A percentile compares a stretch with the other conserved stretches of the same genome.
These are phyloP conservation scores for Chaetogeoica ovagalla DNA, from an alignment of 2,888 invertebrate genomes.

Conservation along the genomic window DNA sequence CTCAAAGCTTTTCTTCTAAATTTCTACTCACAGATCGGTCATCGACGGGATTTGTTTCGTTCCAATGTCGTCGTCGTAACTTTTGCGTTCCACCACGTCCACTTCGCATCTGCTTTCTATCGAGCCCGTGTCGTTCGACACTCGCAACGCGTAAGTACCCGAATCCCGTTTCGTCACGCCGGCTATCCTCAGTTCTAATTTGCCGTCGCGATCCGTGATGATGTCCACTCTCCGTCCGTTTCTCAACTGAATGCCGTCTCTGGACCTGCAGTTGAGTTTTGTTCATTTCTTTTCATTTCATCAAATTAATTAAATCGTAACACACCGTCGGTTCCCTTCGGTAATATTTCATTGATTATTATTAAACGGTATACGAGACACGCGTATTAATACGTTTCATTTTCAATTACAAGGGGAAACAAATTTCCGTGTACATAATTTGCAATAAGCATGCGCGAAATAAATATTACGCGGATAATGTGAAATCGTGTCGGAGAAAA, in stretches of 20 bases:
- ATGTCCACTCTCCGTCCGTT: slow-evolving; percentile 75
- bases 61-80: not conserved
- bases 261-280: slow-evolving; percentile 60
- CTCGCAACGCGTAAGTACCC: slow-evolving; percentile 80
- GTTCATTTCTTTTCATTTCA: too few relatives aligned
- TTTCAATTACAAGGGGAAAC: too few relatives aligned
- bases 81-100: slow-evolving; percentile 61
- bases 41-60: slow-evolving; percentile 15
- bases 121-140: slow-evolving; percentile 75
- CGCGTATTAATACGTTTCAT: too few relatives aligned
- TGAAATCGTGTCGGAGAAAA: too few relatives aligned
- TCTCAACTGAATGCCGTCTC: slow-evolving; percentile 66
- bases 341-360: too few relatives aligned
- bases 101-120: slow-evolving; percentile 64
- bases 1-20: too few relatives aligned
- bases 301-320: too few relatives aligned
- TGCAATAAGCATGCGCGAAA: too few relatives aligned
- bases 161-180: slow-evolving; percentile 72
- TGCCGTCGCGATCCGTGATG: slow-evolving; percentile 77
- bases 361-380: too few relatives aligned
- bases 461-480: too few relatives aligned
- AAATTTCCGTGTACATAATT: too few relatives aligned
- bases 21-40: slow-evolving; percentile 19
- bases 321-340: too few relatives aligned
- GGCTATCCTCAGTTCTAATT: slow-evolving; percentile 74